Evolutionary conservation across 1,140 invertebrate species (phyloP), one percentile per base, ranked within the genome.

Genomic region (Steinernema khuongi): DNA sequence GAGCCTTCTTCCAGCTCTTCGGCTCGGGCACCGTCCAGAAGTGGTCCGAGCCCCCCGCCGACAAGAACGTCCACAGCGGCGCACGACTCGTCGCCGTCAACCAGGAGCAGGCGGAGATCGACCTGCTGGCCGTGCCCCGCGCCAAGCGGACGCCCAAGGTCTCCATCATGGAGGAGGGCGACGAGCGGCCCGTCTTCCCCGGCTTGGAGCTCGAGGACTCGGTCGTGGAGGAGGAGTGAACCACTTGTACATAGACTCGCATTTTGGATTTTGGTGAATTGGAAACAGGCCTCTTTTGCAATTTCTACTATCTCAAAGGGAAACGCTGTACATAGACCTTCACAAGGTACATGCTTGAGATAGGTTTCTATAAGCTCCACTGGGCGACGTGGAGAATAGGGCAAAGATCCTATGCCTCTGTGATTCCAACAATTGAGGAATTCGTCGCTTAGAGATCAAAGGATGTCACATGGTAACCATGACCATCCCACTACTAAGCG

Each of bases 1-100:
- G 75, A 29, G 18, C 72, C n/a, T 28, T 75, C 68, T 77, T 74
- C 44, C 75, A 77, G 31, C 31, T 74, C 29, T 77, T 77, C 36
- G 75, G 76, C 11, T 60, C 50, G 14, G 50, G 7, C 11, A 60
- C 50, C 50, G 50, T 60, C 11, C 7, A 14, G 7, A 7, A 7
- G 4, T 60, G 50, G 50, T 14, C 50, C 14, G 36, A 60, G n/a
- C n/a, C 26, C 4, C 22, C 50, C 26, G 22, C 7, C 7, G 11
- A 17, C 7, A 60, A 60, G 11, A 41, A 41, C 36, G 36, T n/a
- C 50, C 50, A 22, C 14, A 60, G 22, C 50, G 26, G 50, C 50
- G 50, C 50, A 14, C 50, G 50, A 4, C 22, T 60, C 11, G 22
- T 60, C 14, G 14, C 50, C 4, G 14, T 60, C 22, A 26, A 60